Evolutionary conservation across 2,113 vertebrate genomes (phyloP).

Genomic region (Etheostoma cragini): DNA sequence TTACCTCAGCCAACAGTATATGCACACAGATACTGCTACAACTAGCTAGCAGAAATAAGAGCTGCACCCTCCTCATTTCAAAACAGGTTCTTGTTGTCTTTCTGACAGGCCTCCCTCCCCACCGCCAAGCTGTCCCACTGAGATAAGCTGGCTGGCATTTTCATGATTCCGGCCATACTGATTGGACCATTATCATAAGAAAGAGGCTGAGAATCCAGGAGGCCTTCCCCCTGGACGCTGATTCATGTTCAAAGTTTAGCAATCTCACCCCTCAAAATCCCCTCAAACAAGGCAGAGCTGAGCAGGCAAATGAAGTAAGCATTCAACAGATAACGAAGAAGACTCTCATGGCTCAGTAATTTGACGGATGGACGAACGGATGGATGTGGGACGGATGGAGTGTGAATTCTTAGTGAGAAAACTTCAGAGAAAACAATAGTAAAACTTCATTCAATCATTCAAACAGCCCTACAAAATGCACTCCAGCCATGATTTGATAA

Average conservation of each 20-base stretch:
- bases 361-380: constrained; percentile 70
- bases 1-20: constrained; percentile 2
- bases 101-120: constrained; percentile 63
- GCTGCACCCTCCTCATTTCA: constrained; percentile 49
- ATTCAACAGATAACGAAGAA: constrained; percentile 84
- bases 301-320: constrained; percentile 86
- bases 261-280: constrained; percentile 91
- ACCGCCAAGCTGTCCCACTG: constrained; percentile 83
- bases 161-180: constrained; percentile 82
- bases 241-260: constrained; percentile 98
- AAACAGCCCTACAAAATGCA: background rate
- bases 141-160: constrained; percentile 95
- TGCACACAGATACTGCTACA: constrained; percentile 12
- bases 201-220: constrained; percentile 90
- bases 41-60: constrained; percentile 32
- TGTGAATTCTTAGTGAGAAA: constrained; percentile 5
- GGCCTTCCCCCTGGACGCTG: constrained; percentile 81
- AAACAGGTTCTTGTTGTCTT: constrained; percentile 74
- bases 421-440: background rate
- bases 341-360: constrained; percentile 70
- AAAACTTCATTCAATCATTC: background rate
- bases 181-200: constrained; percentile 93
- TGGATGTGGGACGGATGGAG: constrained; percentile 66
- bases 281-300: constrained; percentile 90
- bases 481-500: background rate